Base-by-base conservation (phyloP, 2,888 invertebrate species). In the Drosophila falleni region DNA sequence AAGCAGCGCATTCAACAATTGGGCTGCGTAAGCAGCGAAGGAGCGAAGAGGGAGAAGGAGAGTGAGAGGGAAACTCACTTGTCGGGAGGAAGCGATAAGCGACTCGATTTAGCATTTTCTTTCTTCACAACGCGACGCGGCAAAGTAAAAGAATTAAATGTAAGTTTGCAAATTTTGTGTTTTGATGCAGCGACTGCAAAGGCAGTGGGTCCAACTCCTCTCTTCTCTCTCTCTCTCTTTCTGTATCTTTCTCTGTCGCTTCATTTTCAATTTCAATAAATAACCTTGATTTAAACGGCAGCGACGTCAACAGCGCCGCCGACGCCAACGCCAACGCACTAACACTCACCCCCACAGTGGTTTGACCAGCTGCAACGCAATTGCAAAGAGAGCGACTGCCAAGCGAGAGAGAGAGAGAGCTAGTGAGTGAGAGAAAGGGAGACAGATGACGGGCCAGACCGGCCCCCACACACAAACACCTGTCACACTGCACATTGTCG, bases 231-330 rank as follows among this genome's bases (percentile, higher is more conserved):
- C 47, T 29, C 37, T n/a, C n/a, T 39, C 39, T 15, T 29, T 5
- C 8, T 15, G 47, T 23, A 35, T 10, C 6, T 8, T 37, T 37
- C 37, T 37, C 58, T n/a, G 42, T 47, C 62, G 86, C 80, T 87
- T 89, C 89, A 87, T 87, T 87, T 89, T 87, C 86, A 87, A 87
- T 87, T 89, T 89, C 89, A 87, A 87, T 87, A 87, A 90, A 90
- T 90, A 90, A 90, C 90, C 90, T 90, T 90, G 90, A 90, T 90
- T 90, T 90, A 89, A 87, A 84, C 84, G 74, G 53, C 86, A 70
- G 74, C 86, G 80, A 67, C 84, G 85, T 58, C 64, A 70, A 54
- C 80, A 71, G 78, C 72, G 78, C 65, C 53, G 73, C 53, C 64
- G 31, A 42, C 66, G 55, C n/a, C 72, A 76, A 63, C 53, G 73